Evolutionary conservation across 2,113 vertebrate genomes (phyloP).

Genomic region (mouse (Mus musculus)): DNA sequence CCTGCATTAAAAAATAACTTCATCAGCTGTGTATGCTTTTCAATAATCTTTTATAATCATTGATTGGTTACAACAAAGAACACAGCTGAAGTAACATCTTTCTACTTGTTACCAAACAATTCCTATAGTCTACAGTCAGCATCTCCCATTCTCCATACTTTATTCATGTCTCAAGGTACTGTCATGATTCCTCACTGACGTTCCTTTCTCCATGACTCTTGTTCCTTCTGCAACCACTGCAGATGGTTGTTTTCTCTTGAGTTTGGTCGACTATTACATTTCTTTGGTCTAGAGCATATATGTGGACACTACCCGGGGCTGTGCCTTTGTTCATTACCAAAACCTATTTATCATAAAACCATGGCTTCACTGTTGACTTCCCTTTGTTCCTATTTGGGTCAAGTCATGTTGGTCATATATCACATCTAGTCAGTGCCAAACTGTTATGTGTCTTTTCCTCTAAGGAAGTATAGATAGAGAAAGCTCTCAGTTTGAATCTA

Average conservation of each 20-base stretch:
- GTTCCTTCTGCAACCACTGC: background rate
- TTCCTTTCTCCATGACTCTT: background rate
- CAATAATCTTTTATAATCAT: too few species aligned
- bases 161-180: slow-evolving; percentile 1
- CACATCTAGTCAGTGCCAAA: background rate
- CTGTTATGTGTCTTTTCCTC: background rate
- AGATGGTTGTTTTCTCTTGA: background rate
- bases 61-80: too few species aligned
- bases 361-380: background rate
- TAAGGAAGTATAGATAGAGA: background rate
- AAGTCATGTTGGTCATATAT: background rate
- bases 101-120: background rate
- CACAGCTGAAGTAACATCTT: background rate
- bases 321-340: background rate
- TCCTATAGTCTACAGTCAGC: background rate
- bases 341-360: background rate
- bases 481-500: slow-evolving; percentile 5
- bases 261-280: background rate
- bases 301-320: background rate
- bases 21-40: background rate
- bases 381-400: background rate
- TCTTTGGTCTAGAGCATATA: background rate
- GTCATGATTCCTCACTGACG: slow-evolving; percentile 3
- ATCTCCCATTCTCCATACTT: background rate
- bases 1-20: slow-evolving; percentile 23